Base-by-base conservation (phyloP, 2,113 vertebrate species). In the Upupa epops region DNA sequence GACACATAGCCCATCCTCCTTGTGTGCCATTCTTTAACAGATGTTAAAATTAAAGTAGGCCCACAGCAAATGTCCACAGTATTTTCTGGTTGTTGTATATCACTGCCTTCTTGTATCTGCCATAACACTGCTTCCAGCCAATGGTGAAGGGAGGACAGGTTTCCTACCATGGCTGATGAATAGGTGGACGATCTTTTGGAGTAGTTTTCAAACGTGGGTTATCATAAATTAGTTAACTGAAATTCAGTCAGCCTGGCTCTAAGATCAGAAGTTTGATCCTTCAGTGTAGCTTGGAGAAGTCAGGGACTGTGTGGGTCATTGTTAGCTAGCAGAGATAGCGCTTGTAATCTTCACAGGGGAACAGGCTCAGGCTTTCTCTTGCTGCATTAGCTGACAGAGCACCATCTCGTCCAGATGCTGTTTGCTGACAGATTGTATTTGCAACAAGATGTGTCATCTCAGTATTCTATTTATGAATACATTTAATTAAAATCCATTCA, bases 401-500 rank as follows among this genome's bases (percentile, higher is more conserved):
- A 95, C 51, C 69, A 36, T 80, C 72, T 85, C 83, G 86, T 91
- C 83, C 93, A 94, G 83, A 74, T 89, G 93, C 91, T 91, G 77
- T 82, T 78, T 64, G 61, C 90, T 96, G 94, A 96, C 63, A 95
- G 82, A 95, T 70, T 93, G 73, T 92, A 91, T 91, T 94, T 96
- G 88, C 63, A 95, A 68, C 63, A 92, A 68, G 51, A 96, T 82
- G 58, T 86, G 90, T 86, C 85, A 95, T 95, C 86, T 94, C 89
- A 72, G 59, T 92, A 69, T 91, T 91, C 73, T 94, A 93, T 94
- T 87, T 94, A 88, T 90, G 69, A 88, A 82, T 94, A 49, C 31
- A 90, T 95, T 89, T 92, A 93, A 95, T 95, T 95, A 94, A 96
- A 96, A 92, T 96, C 86, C 78, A 93, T 94, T 92, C 88, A 64